phyloP scores from a whole-genome alignment of 2,113 vertebrate species.

The Daboia siamensis region DNA sequence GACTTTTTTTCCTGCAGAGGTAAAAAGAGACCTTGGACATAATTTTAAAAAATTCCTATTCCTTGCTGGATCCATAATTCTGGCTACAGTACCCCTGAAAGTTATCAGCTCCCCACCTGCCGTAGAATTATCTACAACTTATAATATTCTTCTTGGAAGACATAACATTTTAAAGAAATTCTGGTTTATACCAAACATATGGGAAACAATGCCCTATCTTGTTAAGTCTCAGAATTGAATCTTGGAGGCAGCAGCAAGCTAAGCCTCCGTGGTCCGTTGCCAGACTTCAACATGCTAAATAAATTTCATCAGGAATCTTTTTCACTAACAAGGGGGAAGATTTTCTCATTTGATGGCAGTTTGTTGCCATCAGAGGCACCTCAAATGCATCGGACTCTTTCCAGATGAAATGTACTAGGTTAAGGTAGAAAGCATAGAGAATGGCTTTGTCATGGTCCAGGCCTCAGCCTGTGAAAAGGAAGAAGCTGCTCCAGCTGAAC shows the following conservation, averaged over 20 bases:
- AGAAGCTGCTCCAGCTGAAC: neutral
- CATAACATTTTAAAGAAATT: neutral
- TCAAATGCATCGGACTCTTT: neutral
- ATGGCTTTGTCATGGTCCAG: neutral
- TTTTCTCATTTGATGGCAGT: neutral
- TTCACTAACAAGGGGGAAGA: neutral
- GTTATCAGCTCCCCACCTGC: neutral
- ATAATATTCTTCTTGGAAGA: neutral
- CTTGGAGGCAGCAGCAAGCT: neutral
- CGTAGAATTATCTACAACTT: neutral
- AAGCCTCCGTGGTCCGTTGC: neutral
- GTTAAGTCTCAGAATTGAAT: neutral
- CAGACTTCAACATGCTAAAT: neutral
- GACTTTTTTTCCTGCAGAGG: neutral
- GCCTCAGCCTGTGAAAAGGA: neutral
- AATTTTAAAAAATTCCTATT: neutral
- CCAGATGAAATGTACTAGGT: neutral
- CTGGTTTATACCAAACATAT: neutral
- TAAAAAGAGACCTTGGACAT: neutral
- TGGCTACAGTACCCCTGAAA: neutral
- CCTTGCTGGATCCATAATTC: neutral
- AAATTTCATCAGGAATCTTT: neutral
- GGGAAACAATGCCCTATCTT: neutral
- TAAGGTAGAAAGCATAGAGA: neutral
- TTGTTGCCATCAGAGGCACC: neutral